Base-by-base conservation (phyloP, 2,888 invertebrate genomes). In the Trichacis sp. region DNA sequence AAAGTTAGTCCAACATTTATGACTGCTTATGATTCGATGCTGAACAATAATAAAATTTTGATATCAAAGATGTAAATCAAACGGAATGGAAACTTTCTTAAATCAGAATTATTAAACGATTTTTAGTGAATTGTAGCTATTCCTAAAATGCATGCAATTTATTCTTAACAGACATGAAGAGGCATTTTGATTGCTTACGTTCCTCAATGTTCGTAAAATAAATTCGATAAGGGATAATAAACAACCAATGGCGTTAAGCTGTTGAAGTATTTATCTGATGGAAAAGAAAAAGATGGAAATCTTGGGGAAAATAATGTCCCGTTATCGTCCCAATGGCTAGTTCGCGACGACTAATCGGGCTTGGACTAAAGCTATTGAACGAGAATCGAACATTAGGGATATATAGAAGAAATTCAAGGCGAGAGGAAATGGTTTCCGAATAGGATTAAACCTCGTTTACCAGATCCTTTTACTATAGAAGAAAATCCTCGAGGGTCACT, bases 391-490 rank as follows among this genome's bases (percentile, higher is more conserved):
- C 54, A 47, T 59, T 48, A 53, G 52, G 47, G 61, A 43, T 61
- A 53, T 45, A 50, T 50, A 51, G 64, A 60, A 55, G 61, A 71
- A 61, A 40, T 52, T 57, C 49, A 45, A 29, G 63, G 75, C 72
- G 76, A 71, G 77, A 67, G 78, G 77, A 78, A 77, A 73, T 68
- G 77, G 70, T 73, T 74, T 78, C 78, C 80, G 79, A 77, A 79
- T 81, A 74, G 83, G 83, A 83, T 83, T 83, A 82, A 81, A 79
- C 81, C 78, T 79, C 80, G 81, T 82, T 77, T 77, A 74, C 76
- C 79, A 82, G 82, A 83, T 82, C 82, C 81, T 78, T 81, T 83
- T 83, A 83, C 82, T 82, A 82, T 79, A 68, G 74, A 73, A 75
- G 78, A 75, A 79, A 83, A 81, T 80, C 80, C 79, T 75, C 78